Evolutionary conservation across 2,113 vertebrate species (phyloP).

Genomic region (Gymnocephalus cernua): DNA sequence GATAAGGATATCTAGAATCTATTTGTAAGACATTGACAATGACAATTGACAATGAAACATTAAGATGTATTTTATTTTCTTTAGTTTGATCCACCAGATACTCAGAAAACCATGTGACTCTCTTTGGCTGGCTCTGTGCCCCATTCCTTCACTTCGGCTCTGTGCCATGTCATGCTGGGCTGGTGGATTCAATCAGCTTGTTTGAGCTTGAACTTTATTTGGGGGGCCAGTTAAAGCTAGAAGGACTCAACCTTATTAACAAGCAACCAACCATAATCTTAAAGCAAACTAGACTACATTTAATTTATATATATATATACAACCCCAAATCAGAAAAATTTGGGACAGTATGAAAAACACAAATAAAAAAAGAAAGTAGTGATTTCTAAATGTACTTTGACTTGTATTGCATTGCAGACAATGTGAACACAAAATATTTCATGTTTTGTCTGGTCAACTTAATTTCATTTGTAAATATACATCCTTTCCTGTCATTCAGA

Average conservation of each 20-base stretch:
- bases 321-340: too few species aligned
- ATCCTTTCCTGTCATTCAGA: too few species aligned
- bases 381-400: too few species aligned
- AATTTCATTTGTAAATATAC: too few species aligned
- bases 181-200: not conserved
- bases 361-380: too few species aligned
- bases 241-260: not conserved
- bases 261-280: not conserved
- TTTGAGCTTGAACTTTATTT: not conserved
- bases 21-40: not conserved
- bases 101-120: not conserved
- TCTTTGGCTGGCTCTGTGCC: not conserved
- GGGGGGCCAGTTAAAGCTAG: not conserved
- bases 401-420: too few species aligned
- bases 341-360: too few species aligned
- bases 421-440: too few species aligned
- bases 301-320: too few species aligned
- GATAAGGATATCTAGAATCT: not conserved
- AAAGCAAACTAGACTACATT: not conserved
- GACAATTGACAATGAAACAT: not conserved
- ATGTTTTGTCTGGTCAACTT: too few species aligned
- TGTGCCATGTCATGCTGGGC: not conserved
- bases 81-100: not conserved
- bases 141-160: not conserved
- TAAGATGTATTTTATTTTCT: not conserved